Evolutionary conservation across 1,140 invertebrate genomes (phyloP).

Genomic region (Vanessa tameamea): DNA sequence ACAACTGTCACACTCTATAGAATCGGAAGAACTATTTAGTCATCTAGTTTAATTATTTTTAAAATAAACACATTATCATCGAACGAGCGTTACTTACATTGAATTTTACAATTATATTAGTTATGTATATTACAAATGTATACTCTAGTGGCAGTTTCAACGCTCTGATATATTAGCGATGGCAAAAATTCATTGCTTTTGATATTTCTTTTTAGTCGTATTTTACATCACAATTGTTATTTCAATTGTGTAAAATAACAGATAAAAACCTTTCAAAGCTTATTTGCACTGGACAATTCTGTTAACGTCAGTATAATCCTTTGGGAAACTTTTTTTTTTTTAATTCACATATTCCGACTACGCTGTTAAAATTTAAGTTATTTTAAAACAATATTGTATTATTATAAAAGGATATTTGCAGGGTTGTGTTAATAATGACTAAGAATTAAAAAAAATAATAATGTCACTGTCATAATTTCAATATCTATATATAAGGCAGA

Average conservation of each 20-base stretch:
- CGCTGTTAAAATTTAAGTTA: neutral
- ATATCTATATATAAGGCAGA: too few species aligned
- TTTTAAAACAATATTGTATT: too few species aligned
- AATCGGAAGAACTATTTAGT: slow-evolving; percentile 40
- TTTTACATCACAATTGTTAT: neutral
- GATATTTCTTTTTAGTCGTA: slow-evolving; percentile 13
- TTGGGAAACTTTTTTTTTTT: too few species aligned
- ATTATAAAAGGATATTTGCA: too few species aligned
- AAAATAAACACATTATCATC: slow-evolving; percentile 57
- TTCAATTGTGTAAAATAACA: slow-evolving; percentile 5
- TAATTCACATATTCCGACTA: slow-evolving; percentile 9
- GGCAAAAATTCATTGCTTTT: slow-evolving; percentile 28
- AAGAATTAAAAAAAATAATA: too few species aligned
- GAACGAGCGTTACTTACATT: slow-evolving; percentile 61
- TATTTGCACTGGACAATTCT: neutral
- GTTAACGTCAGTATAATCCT: neutral
- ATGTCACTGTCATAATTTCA: too few species aligned
- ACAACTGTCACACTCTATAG: slow-evolving; percentile 15
- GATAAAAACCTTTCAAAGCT: neutral
- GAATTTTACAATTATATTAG: slow-evolving; percentile 58
- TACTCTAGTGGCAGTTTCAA: slow-evolving; percentile 77
- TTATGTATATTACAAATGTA: slow-evolving; percentile 70
- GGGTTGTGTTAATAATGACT: too few species aligned
- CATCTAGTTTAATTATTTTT: slow-evolving; percentile 54
- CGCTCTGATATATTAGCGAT: slow-evolving; percentile 61